phyloP scores from a whole-genome alignment of 2,113 vertebrate species.

The Chrysochloris asiatica region DNA sequence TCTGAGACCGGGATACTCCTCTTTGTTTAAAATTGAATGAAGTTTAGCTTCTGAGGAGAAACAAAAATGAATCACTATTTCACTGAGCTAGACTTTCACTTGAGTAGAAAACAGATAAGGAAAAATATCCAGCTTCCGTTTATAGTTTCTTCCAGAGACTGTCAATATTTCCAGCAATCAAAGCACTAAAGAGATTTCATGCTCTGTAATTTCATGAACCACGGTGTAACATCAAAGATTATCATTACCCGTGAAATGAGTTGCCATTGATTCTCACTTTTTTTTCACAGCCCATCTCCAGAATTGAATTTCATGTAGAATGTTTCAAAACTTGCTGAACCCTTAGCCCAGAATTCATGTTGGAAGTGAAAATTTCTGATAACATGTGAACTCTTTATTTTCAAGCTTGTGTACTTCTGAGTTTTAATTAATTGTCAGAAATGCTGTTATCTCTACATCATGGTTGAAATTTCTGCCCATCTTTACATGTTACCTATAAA shows the following conservation, averaged over 20 bases:
- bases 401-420: background rate
- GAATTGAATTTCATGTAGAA: conserved; percentile 33
- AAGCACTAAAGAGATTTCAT: background rate
- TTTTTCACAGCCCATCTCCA: background rate
- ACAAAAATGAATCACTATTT: background rate
- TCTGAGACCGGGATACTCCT: background rate
- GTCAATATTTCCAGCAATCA: background rate
- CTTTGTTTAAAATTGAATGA: background rate
- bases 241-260: background rate
- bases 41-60: background rate
- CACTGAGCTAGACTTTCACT: background rate
- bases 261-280: background rate
- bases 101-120: background rate
- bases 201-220: conserved; percentile 4
- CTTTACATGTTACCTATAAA: background rate
- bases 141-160: background rate
- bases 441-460: background rate
- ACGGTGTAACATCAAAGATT: background rate
- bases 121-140: background rate
- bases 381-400: conserved; percentile 39
- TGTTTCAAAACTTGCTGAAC: conserved; percentile 40
- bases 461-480: background rate
- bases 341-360: conserved; percentile 25
- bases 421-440: conserved; percentile 19
- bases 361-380: conserved; percentile 20